Conservation (phyloP, 2,797 vertebrate species). For the Aphelocoma californica region DNA sequence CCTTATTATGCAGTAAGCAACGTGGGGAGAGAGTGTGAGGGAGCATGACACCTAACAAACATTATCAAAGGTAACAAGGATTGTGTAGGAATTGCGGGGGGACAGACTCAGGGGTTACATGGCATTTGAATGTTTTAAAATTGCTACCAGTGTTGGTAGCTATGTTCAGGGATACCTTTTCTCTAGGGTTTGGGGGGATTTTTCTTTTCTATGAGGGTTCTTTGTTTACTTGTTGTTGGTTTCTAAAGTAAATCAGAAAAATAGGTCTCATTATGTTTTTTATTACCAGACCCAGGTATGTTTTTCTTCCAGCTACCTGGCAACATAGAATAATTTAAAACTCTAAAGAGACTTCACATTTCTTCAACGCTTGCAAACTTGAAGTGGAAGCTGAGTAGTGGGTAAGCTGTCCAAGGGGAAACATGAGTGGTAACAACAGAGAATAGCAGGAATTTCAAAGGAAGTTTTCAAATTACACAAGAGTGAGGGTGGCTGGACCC, state of each 20-base stretch:
- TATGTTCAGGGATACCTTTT: neutral
- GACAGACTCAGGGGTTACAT: neutral
- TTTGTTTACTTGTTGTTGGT: neutral
- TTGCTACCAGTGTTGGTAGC: neutral
- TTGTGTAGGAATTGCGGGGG: neutral
- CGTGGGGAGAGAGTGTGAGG: neutral
- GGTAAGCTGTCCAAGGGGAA: neutral
- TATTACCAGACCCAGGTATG: neutral
- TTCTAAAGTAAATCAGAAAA: neutral
- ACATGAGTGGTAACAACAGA: neutral
- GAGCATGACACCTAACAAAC: conserved; percentile 37
- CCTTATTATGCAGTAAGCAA: neutral
- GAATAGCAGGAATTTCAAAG: neutral
- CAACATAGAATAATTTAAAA: neutral
- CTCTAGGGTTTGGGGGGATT: neutral
- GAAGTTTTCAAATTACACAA: neutral
- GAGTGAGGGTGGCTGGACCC: accelerated
- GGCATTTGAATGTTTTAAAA: neutral
- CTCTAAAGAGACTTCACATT: neutral
- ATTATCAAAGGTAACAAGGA: conserved; percentile 37
- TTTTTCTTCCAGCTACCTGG: neutral
- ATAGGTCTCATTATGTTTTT: neutral
- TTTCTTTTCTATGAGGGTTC: neutral
- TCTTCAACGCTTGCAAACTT: neutral
- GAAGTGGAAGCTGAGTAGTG: neutral